Base-by-base conservation (phyloP, 2,797 vertebrate species). In the Avahi laniger region DNA sequence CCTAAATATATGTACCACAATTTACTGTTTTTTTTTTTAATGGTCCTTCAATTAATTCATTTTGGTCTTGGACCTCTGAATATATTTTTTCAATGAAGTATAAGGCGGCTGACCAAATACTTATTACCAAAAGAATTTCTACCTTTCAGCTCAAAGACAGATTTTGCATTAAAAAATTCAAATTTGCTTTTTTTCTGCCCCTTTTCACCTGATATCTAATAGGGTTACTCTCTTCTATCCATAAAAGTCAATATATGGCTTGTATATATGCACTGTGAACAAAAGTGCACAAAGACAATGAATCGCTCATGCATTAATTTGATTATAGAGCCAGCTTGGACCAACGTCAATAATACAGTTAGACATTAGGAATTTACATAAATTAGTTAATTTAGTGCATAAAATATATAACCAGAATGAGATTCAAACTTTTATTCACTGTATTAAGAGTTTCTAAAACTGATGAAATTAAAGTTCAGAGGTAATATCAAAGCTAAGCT, bases 321-420 rank as follows among this genome's bases (percentile, higher is more conserved):
- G 50, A 78, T 46, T 80, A 57, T 92, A 46, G 65, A 89, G 4
- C 5, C 30, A 89, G 52, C 2, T 38, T 81, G 54, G 61, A 72
- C 26, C 11, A 57, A 70, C 26, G 59, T 93, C 61, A 82, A 38
- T 83, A 78, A 35, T 43, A 50, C 3, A 91, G 3, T 76, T 78
- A 90, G 17, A 81, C 11, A 92, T 61, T 82, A 86, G 3, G 6
- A 82, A 84, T 67, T 94, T 86, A 57, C 11, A 26, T 46, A 76
- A 52, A 85, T 80, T 46, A 78, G 86, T 85, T 96, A 78, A 91
- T 79, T 84, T 5, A 89, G 73, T 84, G 22, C 28, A 86, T 89
- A 75, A 81, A 83, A 76, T 67, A 61, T 33, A 38, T 65, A 90
- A 90, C 7, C 83, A 33, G 7, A 70, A 14, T 78, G 63, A 78